These are phyloP conservation scores for Odiellus spinosus DNA, from an alignment of 2,888 invertebrate genomes.

Conservation along the genomic window DNA sequence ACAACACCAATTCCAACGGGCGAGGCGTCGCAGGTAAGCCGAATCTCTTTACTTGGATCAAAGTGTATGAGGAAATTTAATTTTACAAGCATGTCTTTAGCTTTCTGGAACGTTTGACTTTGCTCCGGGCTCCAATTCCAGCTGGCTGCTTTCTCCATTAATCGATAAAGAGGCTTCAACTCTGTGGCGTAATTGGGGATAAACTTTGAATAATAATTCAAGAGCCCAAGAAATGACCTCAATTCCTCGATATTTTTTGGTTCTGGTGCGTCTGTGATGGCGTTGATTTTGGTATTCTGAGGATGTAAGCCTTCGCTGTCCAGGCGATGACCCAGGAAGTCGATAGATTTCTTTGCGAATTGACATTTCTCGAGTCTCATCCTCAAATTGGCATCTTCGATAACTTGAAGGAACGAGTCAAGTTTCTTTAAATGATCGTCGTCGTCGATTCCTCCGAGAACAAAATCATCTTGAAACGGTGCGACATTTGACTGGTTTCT, in stretches of 20 bases:
- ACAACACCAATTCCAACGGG: constrained; percentile 11
- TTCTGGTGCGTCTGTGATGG: constrained; percentile 18
- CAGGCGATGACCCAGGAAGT: constrained; percentile 13
- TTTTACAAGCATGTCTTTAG: constrained; percentile 20
- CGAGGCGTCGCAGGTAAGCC: constrained; percentile 5
- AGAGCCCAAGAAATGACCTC: constrained; percentile 10
- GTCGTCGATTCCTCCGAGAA: no score
- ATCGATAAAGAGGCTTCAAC: constrained; percentile 5
- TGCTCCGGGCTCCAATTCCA: constrained; percentile 1
- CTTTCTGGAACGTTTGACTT: constrained; percentile 16
- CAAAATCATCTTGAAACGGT: neutral
- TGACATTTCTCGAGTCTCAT: no score
- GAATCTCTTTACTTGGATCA: constrained; percentile 3
- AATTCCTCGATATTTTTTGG: constrained; percentile 9
- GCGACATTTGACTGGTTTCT: neutral
- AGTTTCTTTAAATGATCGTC: no score
- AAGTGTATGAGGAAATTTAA: constrained; percentile 9
- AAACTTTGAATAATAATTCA: constrained; percentile 11
- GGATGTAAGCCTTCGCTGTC: constrained; percentile 18
- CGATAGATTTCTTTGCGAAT: constrained; percentile 11
- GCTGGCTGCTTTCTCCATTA: constrained; percentile 1
- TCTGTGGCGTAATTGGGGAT: constrained; percentile 8
- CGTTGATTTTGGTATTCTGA: constrained; percentile 19
- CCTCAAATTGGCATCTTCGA: no score
- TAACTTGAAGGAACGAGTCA: no score